Evolutionary conservation across 2,797 vertebrate species (phyloP).

Genomic region (Dermochelys coriacea): DNA sequence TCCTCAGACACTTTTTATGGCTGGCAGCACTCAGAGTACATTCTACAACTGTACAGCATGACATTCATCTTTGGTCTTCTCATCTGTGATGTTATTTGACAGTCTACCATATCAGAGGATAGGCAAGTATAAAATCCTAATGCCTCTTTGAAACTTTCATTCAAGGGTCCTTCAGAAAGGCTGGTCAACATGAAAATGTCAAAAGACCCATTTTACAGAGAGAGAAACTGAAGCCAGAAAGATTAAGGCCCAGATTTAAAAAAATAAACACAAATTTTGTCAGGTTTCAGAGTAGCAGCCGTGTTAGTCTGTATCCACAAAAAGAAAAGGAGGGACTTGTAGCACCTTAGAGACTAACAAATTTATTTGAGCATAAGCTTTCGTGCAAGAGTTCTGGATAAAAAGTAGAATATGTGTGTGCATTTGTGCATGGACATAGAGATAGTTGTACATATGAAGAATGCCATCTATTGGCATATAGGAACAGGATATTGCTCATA

Average conservation of each 20-base stretch:
- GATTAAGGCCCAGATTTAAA: neutral
- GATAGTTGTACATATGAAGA: neutral
- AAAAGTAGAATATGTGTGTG: neutral
- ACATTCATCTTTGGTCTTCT: neutral
- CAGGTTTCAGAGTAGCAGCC: too few relatives aligned
- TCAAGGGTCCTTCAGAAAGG: neutral
- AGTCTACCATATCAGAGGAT: neutral
- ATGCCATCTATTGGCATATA: neutral
- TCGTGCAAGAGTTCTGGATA: neutral
- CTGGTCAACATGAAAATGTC: rapidly evolving
- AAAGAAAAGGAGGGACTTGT: too few relatives aligned
- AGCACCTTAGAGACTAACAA: too few relatives aligned
- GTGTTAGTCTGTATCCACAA: too few relatives aligned
- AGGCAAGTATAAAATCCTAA: neutral
- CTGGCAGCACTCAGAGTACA: neutral
- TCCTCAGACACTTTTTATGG: neutral
- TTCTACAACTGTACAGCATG: rapidly evolving
- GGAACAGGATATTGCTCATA: neutral
- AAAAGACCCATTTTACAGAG: neutral
- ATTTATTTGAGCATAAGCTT: too few relatives aligned
- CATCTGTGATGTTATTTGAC: neutral
- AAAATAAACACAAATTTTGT: neutral
- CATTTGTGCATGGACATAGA: neutral
- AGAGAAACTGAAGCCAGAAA: neutral
- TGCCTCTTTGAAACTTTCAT: rapidly evolving